Conservation (phyloP, 2,797 vertebrate species). For the Premnoplex brunnescens region DNA sequence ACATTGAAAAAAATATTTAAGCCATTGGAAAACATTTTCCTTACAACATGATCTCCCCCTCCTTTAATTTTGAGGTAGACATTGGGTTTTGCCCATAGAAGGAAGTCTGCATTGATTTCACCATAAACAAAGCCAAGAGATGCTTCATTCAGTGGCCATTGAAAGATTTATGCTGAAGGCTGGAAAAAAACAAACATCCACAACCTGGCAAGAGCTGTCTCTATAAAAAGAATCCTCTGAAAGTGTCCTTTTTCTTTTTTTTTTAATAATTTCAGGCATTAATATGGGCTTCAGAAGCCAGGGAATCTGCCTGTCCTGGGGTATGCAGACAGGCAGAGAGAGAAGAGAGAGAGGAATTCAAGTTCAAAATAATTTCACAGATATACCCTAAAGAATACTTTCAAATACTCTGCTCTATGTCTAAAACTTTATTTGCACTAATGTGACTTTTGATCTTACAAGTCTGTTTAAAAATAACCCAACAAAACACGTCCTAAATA, state of each 20-base stretch:
- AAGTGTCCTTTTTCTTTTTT: not conserved
- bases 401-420: not conserved
- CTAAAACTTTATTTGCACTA: not conserved
- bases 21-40: not conserved
- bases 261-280: not conserved
- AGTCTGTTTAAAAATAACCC: not conserved
- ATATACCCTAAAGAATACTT: not conserved
- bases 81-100: not conserved
- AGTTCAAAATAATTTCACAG: not conserved
- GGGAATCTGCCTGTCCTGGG: not conserved
- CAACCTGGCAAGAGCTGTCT: not conserved
- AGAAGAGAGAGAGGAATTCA: not conserved
- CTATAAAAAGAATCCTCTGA: not conserved
- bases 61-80: not conserved
- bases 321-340: not conserved
- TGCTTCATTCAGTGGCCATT: not conserved
- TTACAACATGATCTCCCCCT: not conserved
- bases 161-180: not conserved
- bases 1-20: not conserved
- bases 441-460: not conserved
- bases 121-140: slow-evolving; percentile 28
- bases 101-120: not conserved
- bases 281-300: not conserved
- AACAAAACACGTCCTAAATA: not conserved
- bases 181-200: not conserved